A percentile compares a stretch with the other conserved stretches of the same genome.
Evolutionary conservation across 2,888 invertebrate species (phyloP).

Genomic region (Diachrysia chrysitis): DNA sequence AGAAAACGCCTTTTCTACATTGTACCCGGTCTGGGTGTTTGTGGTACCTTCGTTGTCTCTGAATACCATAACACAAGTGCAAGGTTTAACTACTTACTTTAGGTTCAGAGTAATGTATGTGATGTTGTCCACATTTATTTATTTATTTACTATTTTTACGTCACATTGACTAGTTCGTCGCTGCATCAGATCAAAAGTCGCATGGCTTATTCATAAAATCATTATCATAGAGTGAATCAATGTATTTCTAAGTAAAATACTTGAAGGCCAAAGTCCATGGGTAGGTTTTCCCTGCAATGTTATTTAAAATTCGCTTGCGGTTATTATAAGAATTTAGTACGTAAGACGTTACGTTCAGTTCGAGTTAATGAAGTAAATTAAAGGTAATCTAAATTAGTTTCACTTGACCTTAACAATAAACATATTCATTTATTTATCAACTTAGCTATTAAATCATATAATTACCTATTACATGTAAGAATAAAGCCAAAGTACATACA

Average conservation of each 20-base stretch:
- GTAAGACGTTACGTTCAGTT: constrained; percentile 23
- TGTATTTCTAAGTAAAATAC: constrained; percentile 13
- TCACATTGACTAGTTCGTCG: not conserved
- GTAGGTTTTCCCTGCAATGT: constrained; percentile 10
- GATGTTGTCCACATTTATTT: no score
- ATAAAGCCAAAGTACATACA: no score
- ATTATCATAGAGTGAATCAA: not conserved
- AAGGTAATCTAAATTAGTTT: constrained; percentile 39
- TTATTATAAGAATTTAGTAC: constrained; percentile 19
- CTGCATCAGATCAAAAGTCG: not conserved
- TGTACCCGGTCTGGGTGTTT: no score
- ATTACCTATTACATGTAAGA: not conserved
- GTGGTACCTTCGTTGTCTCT: no score
- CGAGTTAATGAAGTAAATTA: constrained; percentile 26
- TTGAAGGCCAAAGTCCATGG: constrained; percentile 16
- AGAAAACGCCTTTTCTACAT: no score
- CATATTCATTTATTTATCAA: constrained; percentile 8
- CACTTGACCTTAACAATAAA: not conserved
- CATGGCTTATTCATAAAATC: not conserved
- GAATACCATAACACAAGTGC: no score
- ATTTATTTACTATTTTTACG: no score
- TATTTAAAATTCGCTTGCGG: constrained; percentile 39
- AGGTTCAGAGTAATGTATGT: no score
- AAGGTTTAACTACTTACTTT: no score
- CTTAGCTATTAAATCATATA: not conserved